Base-by-base conservation (phyloP, 2,113 vertebrate species). In the Lophotis ruficrista region DNA sequence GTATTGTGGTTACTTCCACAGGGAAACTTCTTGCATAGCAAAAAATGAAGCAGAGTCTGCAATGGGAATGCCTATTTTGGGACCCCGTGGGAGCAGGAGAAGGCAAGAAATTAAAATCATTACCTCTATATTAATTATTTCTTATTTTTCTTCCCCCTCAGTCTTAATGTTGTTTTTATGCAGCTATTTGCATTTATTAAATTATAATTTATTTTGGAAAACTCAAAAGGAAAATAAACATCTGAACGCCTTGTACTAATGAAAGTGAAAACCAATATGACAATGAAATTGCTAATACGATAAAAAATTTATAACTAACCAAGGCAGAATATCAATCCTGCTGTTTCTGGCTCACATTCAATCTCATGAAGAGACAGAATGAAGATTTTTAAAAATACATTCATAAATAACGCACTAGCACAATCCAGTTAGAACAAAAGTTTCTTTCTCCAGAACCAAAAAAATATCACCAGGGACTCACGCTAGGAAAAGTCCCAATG, bases 191-290 rank as follows among this genome's bases (percentile, higher is more conserved):
- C 56, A 53, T 95, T 92, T 92, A 78, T 92, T 95, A 83, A 86
- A 73, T 61, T 77, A 66, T 41, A 62, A 94, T 91, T 94, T 89
- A 83, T 54, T 87, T 94, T 43, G 56, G 48, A 83, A 47, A 81
- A 81, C 58, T 78, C 47, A 33, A 62, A 97, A 92, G 81, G 30
- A 81, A 96, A 96, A 94, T 75, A 96, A 94, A 91, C 61, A 95
- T 71, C 51, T 77, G 93, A 97, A 94, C 0, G 6, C 43, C 43
- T 84, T 81, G 77, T 81, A 83, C 76, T 89, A 83, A 71, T 48
- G 77, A 57, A 89, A 94, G 48, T 35, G 45, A 91, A 96, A 96
- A 95, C 45, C 69, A 93, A 62, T 76, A 95, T 27, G 53, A 91
- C 91, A 91, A 84, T 53, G 80, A 96, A 93, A 94, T 83, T 64